These are phyloP conservation scores for Coturnix japonica DNA, from an alignment of 2,113 vertebrate genomes.

Conservation along the genomic window DNA sequence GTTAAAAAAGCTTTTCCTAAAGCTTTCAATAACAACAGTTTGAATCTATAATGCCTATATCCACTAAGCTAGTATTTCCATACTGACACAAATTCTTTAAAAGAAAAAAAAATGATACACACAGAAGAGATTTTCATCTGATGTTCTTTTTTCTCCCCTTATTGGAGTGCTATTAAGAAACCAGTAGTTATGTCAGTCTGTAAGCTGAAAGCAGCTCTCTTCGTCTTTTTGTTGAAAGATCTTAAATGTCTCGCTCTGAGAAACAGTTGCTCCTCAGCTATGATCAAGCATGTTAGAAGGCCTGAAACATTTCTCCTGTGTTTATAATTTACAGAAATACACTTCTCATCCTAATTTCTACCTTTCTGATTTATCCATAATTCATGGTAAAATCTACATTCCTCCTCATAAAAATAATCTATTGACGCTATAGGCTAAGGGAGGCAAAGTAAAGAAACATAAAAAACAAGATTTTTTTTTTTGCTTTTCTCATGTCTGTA, in stretches of 20 bases:
- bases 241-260: not conserved
- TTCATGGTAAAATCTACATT: not conserved
- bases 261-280: not conserved
- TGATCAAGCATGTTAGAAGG: not conserved
- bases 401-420: not conserved
- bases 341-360: not conserved
- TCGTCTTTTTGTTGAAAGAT: not conserved
- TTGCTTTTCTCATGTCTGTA: not conserved
- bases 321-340: not conserved
- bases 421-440: not conserved
- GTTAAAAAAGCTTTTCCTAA: not conserved
- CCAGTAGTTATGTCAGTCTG: not conserved
- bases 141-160: not conserved
- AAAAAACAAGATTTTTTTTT: not conserved
- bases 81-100: not conserved
- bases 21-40: not conserved
- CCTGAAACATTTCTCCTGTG: not conserved
- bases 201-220: not conserved
- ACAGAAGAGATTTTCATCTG: not conserved
- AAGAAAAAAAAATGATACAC: not conserved
- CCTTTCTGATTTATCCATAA: not conserved
- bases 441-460: not conserved
- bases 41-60: not conserved
- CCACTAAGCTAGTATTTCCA: not conserved
- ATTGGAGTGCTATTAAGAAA: accelerated